Conservation (phyloP, 2,888 invertebrate genomes). For the Desoria tigrina region DNA sequence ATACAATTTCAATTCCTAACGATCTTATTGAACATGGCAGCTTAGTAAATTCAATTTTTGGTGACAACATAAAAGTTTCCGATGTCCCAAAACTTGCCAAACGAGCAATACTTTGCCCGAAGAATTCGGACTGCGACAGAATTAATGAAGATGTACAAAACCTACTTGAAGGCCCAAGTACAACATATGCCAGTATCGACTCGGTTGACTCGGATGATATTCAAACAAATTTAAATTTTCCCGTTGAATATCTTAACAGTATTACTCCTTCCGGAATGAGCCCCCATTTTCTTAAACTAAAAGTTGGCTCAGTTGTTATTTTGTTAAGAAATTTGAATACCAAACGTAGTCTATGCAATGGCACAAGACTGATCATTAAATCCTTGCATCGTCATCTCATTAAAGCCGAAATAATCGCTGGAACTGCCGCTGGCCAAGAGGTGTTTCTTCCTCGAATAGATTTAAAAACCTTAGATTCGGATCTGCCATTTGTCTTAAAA, state of each 20-base stretch:
- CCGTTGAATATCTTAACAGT: constrained; percentile 46
- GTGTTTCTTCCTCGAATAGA: constrained; percentile 53
- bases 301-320: constrained; percentile 49
- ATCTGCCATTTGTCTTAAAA: constrained; percentile 47
- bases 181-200: constrained; percentile 33
- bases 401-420: constrained; percentile 28
- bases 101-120: constrained; percentile 35
- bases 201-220: constrained; percentile 33
- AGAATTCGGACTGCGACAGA: constrained; percentile 25
- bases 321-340: constrained; percentile 44
- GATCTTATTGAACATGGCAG: constrained; percentile 4
- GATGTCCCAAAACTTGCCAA: constrained; percentile 15
- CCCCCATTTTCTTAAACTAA: constrained; percentile 46
- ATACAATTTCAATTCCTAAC: constrained; percentile 35
- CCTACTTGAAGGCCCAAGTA: constrained; percentile 10
- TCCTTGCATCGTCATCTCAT: constrained; percentile 28
- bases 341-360: constrained; percentile 39
- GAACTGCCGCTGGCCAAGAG: constrained; percentile 30
- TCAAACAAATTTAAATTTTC: constrained; percentile 22
- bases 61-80: background rate
- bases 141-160: constrained; percentile 31
- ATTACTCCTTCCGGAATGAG: constrained; percentile 49
- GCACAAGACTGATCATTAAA: constrained; percentile 41
- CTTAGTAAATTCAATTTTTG: constrained; percentile 32
- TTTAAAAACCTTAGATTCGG: constrained; percentile 30